These are phyloP conservation scores for Setipinna tenuifilis DNA, from an alignment of 2,797 vertebrate genomes.

Conservation along the genomic window DNA sequence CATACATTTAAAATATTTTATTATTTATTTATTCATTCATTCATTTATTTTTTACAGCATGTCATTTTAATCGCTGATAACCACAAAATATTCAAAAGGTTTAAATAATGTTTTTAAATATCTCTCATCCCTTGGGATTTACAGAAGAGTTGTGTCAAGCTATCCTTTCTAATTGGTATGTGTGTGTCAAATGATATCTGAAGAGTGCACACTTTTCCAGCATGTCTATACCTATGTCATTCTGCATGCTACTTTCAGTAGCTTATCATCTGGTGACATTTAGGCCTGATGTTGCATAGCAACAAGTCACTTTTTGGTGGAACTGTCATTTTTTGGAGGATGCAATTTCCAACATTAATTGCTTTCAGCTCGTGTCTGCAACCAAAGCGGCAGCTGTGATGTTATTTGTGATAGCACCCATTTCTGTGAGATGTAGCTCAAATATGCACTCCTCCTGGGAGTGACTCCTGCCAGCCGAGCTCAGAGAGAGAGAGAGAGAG, in stretches of 20 bases:
- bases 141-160: no score
- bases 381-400: neutral
- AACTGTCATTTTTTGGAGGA: neutral
- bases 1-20: no score
- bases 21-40: no score
- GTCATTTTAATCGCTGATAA: no score
- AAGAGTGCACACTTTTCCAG: no score
- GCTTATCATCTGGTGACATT: neutral
- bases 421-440: neutral
- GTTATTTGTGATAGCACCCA: neutral
- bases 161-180: no score
- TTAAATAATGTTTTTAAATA: no score
- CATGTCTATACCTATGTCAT: neutral
- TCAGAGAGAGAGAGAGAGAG: neutral
- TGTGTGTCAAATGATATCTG: no score
- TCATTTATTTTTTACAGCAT: no score
- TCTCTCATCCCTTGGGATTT: no score
- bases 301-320: slow-evolving; percentile 9
- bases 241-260: neutral
- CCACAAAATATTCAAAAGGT: no score
- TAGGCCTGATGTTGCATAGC: neutral
- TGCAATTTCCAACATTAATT: neutral
- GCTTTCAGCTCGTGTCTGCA: neutral
- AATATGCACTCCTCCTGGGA: neutral
- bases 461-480: neutral